A percentile compares a stretch with the other conserved stretches of the same genome.
These are phyloP conservation scores for Zaprionus kolodkinae DNA, from an alignment of 1,140 invertebrate genomes.

Conservation along the genomic window DNA sequence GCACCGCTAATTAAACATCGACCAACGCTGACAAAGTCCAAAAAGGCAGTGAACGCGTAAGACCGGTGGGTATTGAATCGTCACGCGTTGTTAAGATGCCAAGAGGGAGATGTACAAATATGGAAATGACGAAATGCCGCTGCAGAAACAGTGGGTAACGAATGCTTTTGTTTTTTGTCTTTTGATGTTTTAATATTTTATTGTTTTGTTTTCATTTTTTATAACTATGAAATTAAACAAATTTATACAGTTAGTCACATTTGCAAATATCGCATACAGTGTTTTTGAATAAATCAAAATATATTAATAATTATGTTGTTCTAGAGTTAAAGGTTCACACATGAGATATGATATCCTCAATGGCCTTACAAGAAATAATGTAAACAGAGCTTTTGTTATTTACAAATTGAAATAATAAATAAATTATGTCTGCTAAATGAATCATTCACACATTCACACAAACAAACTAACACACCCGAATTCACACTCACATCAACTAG, in stretches of 20 bases:
- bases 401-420: conserved; percentile 78
- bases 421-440: conserved; percentile 69
- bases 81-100: conserved; percentile 35
- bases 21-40: conserved; percentile 51
- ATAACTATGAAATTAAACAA: conserved; percentile 53
- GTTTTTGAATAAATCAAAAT: conserved; percentile 78
- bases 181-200: conserved; percentile 35
- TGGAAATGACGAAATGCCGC: conserved; percentile 58
- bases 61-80: conserved; percentile 40
- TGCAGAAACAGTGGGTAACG: neutral
- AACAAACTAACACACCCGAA: conserved; percentile 28
- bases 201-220: conserved; percentile 47
- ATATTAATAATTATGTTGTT: conserved; percentile 39
- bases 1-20: conserved; percentile 39
- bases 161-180: conserved; percentile 24
- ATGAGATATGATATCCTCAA: conserved; percentile 55
- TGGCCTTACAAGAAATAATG: conserved; percentile 42
- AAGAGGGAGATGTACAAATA: conserved; percentile 54
- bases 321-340: conserved; percentile 60
- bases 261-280: conserved; percentile 82
- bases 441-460: conserved; percentile 55
- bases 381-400: conserved; percentile 52
- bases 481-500: conserved; percentile 32
- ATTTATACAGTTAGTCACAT: conserved; percentile 64
- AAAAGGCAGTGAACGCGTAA: conserved; percentile 60